These are phyloP conservation scores for Hydraecia micacea DNA, from an alignment of 2,888 invertebrate genomes.

Conservation along the genomic window DNA sequence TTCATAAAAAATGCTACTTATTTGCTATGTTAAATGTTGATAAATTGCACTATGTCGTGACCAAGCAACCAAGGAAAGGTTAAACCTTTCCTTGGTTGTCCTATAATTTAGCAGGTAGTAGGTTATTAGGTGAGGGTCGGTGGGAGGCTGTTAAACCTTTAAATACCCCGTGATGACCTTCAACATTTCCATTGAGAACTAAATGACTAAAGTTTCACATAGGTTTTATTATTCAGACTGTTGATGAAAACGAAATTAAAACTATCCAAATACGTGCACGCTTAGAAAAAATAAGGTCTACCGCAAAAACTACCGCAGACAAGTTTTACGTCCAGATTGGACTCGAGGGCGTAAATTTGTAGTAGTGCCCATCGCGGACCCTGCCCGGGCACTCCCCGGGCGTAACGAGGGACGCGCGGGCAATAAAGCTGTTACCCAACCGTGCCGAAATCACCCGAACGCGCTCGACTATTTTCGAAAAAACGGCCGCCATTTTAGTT, in stretches of 20 bases:
- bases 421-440: slow-evolving; percentile 71
- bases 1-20: background rate
- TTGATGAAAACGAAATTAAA: background rate
- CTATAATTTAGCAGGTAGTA: slow-evolving; percentile 3
- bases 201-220: slow-evolving; percentile 16
- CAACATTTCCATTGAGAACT: background rate
- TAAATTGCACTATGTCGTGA: slow-evolving; percentile 41
- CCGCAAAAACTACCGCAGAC: slow-evolving; percentile 43
- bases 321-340: slow-evolving; percentile 49
- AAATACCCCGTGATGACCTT: slow-evolving; percentile 5
- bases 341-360: slow-evolving; percentile 65
- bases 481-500: slow-evolving; percentile 64
- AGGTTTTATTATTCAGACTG: background rate
- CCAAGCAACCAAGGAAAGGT: too few species aligned
- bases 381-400: slow-evolving; percentile 55
- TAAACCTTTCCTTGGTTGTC: slow-evolving; percentile 11
- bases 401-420: slow-evolving; percentile 68
- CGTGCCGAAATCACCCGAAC: slow-evolving; percentile 63
- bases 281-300: background rate
- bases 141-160: slow-evolving; percentile 14
- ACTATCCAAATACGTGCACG: background rate
- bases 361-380: slow-evolving; percentile 40
- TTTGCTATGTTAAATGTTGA: slow-evolving; percentile 26
- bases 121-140: slow-evolving; percentile 30
- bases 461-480: slow-evolving; percentile 59